Base-by-base conservation (phyloP, 2,888 invertebrate genomes). In the Amphipoea oculea region DNA sequence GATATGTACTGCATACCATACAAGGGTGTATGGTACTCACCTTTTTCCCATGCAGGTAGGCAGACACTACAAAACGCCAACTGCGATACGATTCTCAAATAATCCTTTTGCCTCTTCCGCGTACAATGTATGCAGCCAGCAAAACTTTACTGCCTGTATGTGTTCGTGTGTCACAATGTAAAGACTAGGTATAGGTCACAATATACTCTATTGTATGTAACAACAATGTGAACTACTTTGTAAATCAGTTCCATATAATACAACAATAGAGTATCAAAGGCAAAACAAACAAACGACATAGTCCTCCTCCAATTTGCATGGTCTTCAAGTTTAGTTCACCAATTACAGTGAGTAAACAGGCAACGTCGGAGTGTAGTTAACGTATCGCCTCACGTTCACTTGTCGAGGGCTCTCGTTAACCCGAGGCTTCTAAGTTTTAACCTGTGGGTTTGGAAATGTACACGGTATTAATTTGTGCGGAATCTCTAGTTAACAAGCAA, bases 321-420 rank as follows among this genome's bases (percentile, higher is more conserved):
- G 68, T 75, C 73, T 74, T 73, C 67, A 81, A 79, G 72, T 81
- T 86, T 78, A 66, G 78, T 69, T 74, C n/a, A 45, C 51, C 78
- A 86, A 84, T 80, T 82, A 82, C 77, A 51, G 65, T n/a, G 36
- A 40, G 75, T 77, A 63, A 77, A 78, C 77, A 84, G 62, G 48
- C 73, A 62, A 76, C 62, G 78, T 29, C 51, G 45, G 75, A 36
- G 72, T 76, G 65, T 77, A 82, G 83, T 84, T 88, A 80, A 73
- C 78, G 72, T 79, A 82, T 82, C 82, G 84, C 85, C 82, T 77
- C 79, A 69, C 86, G 82, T 86, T 89, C 79, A 57, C 74, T 69
- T 57, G 48, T 85, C 78, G 82, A 86, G 79, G 80, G 72, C 79
- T 86, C 86, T 88, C 84, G 82, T 89, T 88, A 85, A 76, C 82